Conservation (phyloP, 2,888 invertebrate genomes). For the Trisateles emortualis region DNA sequence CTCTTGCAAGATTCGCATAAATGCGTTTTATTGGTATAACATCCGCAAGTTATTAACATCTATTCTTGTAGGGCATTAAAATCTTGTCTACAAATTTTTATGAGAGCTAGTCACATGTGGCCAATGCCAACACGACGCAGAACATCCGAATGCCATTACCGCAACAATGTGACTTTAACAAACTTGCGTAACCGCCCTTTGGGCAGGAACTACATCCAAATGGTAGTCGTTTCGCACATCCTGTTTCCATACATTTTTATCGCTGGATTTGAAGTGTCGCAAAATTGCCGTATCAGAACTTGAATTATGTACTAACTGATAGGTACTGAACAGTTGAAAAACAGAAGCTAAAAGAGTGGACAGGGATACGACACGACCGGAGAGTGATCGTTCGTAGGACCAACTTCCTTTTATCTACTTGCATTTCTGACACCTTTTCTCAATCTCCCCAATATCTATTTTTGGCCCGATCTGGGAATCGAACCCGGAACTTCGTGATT, state of each 20-base stretch:
- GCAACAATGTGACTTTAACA: constrained; percentile 51
- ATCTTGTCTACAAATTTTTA: constrained; percentile 39
- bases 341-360: no score
- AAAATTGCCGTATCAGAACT: neutral
- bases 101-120: constrained; percentile 40
- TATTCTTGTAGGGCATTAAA: constrained; percentile 55
- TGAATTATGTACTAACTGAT: no score
- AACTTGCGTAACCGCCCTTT: constrained; percentile 44
- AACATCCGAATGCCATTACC: constrained; percentile 66
- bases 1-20: constrained; percentile 33
- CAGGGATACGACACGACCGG: no score
- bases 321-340: no score
- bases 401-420: no score
- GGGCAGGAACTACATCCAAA: constrained; percentile 36
- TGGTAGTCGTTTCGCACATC: constrained; percentile 32
- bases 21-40: constrained; percentile 52
- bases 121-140: constrained; percentile 30
- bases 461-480: no score
- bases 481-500: no score
- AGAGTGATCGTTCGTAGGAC: no score
- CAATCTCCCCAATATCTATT: no score
- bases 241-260: constrained; percentile 32
- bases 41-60: constrained; percentile 60
- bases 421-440: no score
- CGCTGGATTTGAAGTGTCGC: neutral